Evolutionary conservation across 2,888 invertebrate genomes (phyloP), one percentile per base, ranked within the genome.

Genomic region (Diachrysia chrysitis): DNA sequence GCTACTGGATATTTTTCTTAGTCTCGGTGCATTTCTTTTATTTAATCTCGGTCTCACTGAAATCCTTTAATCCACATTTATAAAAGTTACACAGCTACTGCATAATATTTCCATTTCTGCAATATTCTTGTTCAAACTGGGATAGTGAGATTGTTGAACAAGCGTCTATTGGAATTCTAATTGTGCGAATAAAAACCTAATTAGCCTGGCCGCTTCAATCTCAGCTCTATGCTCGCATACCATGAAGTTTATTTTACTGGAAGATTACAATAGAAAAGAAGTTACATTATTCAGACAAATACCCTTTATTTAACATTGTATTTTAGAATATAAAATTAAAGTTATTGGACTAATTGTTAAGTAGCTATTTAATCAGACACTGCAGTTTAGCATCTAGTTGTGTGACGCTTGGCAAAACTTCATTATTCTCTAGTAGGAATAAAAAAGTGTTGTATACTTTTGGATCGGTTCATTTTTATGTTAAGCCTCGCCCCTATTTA

Each of bases 141-240:
- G 29, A 29, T 57, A 58, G 63, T 59, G 57, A 65, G 61, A 71
- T 65, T 59, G 58, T 69, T 69, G 66, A 78, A 63, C 59, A 62
- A 63, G 37, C 73, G 78, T 83, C 82, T 79, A 82, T 85, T 78
- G 82, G 71, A 73, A 57, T 63, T 66, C 77, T 79, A 79, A 85
- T 82, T 84, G 81, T 79, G 56, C 63, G 67, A 66, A 83, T 85
- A 84, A 86, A 86, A 87, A 79, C 78, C 79, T 80, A 81, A 86
- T 86, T 86, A 84, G 62, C 70, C 67, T 68, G 76, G 74, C 79
- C 32, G 77, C 71, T 79, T 69, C 70, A 82, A 82, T 81, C 78
- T 78, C 59, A 73, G 62, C 75, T 51, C 21, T 79, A 81, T 79
- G 73, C 73, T 80, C 59, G 66, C 58, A n/a, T 55, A 67, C 63